Evolutionary conservation across 2,113 vertebrate genomes (phyloP), one percentile per base, ranked within the genome.

Genomic region (Dunckerocampus dactyliophorus): DNA sequence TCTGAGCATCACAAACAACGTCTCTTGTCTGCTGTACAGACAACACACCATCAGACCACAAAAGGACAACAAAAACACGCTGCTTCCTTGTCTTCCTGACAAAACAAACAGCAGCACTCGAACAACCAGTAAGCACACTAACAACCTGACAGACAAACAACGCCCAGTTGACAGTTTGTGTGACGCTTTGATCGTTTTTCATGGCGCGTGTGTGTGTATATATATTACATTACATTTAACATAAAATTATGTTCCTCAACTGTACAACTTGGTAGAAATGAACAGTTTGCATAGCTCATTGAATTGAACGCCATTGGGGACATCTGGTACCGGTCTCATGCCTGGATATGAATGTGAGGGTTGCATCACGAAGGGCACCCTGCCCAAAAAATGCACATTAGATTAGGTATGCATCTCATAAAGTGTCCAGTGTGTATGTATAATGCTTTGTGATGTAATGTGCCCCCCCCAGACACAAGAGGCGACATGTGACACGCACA

Each of bases 401-500:
- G 22, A 51, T 28, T 8, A 24, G 16, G 24, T 6, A 6, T 53
- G 21, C 21, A 51, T 11, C 48, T 50, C 19, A 24, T 20, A 1
- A 31, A 28, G 22, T 31, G 14, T 52, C 24, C 10, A 9, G 6
- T 13, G 28, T 12, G 17, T 13, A 16, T n/a, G n/a, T 12, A 4
- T 14, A 43, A 43, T 43, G 13, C 39, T 14, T 43, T 24, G 49
- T 51, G 49, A 51, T 31, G 24, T n/a, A n/a, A n/a, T n/a, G n/a
- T 56, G 63, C 64, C 57, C 49, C 62, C 28, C 14, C 24, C 45
- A 47, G 22, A 48, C 65, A 82, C 74, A 81, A 62, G 53, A 16
- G 68, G 74, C 57, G 71, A 82, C 82, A 83, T 63, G 61, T 72
- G 77, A 84, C 85, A 80, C 71, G 77, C 65, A 64, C 73, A 83